Base-by-base conservation (phyloP, 2,888 invertebrate species). In the Lithophane socia region DNA sequence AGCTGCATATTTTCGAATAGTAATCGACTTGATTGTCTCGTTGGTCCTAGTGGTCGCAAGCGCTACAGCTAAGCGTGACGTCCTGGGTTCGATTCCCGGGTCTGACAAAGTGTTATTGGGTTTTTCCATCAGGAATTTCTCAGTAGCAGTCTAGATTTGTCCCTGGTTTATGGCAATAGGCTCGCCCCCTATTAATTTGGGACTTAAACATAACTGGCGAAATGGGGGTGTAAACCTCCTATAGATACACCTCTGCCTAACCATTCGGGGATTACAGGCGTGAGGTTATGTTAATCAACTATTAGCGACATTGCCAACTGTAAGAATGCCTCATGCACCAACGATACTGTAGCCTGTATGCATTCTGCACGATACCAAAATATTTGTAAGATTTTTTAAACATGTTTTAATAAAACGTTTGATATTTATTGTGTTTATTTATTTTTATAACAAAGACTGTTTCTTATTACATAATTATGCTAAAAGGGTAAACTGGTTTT, bases 321-420 rank as follows among this genome's bases (percentile, higher is more conserved):
- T 63, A n/a, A 42, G 21, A 37, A 37, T 37, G 18, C 5, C 10
- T 10, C 18, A 21, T 63, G 24, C 70, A 86, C 72, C 42, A 73
- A 47, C 44, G 52, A 79, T 24, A 24, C 18, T 58, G 4, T 61
- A 61, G 24, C 64, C 60, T 16, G 49, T 63, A 73, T 65, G 77
- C 63, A 81, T 77, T 67, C 67, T 74, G 65, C 75, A 82, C 76
- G 21, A 70, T 16, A 65, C n/a, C 9, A 56, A 56, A 61, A 52
- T 58, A 71, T 58, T 49, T 71, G 3, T 75, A 58, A 68, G 52
- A n/a, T 63, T 61, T 65, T 82, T 61, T 54, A 37, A 61, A 70
- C 47, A 58, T 77, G 69, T 83, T 83, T 54, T 24, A 75, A 73
- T 75, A 73, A 79, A 83, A 83, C n/a, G 1, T 58, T 61, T 52